These are phyloP conservation scores for Psittacula echo DNA, from an alignment of 2,797 vertebrate species.

Conservation along the genomic window DNA sequence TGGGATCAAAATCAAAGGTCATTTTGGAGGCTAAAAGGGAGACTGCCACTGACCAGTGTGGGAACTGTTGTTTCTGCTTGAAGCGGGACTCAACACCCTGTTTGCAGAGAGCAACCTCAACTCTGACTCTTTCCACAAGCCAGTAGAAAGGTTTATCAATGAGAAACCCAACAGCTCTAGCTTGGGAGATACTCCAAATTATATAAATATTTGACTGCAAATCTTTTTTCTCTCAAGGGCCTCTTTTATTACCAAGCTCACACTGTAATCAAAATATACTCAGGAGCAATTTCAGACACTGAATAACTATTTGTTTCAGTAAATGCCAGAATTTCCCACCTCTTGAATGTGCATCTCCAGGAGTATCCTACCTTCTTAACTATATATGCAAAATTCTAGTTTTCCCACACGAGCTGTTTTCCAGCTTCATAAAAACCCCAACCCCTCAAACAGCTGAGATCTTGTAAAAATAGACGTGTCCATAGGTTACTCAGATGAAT, in stretches of 20 bases:
- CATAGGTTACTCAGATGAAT: background rate
- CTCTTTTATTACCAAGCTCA: slow-evolving; percentile 9
- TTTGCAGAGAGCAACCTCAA: background rate
- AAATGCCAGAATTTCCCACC: slow-evolving; percentile 4
- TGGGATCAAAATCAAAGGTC: background rate
- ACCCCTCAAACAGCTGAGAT: background rate
- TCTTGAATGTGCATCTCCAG: background rate
- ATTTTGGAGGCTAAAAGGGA: background rate
- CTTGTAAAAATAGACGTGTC: background rate
- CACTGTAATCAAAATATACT: slow-evolving; percentile 31
- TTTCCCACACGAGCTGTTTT: background rate
- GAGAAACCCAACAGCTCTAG: background rate
- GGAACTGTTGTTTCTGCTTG: background rate
- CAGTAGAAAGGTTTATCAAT: background rate
- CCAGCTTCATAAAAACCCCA: background rate
- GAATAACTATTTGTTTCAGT: slow-evolving; percentile 35
- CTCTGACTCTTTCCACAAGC: background rate
- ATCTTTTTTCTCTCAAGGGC: background rate
- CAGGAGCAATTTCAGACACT: background rate
- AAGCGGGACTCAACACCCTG: background rate
- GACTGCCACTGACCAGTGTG: background rate
- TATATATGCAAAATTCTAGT: background rate
- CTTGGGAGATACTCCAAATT: background rate
- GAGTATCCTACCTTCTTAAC: background rate
- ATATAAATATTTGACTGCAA: background rate